Base-by-base conservation (phyloP, 2,113 vertebrate genomes). In the Plecturocebus donacophilus region DNA sequence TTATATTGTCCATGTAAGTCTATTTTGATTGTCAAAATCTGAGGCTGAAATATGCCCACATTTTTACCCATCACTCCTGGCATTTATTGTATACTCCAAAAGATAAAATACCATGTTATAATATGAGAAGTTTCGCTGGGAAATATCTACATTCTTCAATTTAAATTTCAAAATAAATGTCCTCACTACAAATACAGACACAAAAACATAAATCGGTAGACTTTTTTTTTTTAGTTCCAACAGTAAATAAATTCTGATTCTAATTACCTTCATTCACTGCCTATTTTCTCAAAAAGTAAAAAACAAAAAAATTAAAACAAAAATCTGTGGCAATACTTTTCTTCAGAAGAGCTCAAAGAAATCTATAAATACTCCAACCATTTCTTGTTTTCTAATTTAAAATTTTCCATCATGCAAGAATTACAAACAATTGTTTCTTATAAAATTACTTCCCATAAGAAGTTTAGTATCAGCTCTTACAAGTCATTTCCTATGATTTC, bases 361-460 rank as follows among this genome's bases (percentile, higher is more conserved):
- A 70, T 81, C 70, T 94, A 90, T 91, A 96, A 96, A 95, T 85
- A 92, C 2, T 77, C 25, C 75, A 87, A 58, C 27, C 49, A 70
- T 73, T 97, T 96, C 83, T 93, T 91, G 20, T 94, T 93, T 98
- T 96, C 97, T 97, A 95, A 95, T 96, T 98, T 96, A 91, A 97
- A 95, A 93, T 70, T 32, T 86, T 87, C 80, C 45, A 77, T 88
- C 91, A 87, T 42, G 45, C 25, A 80, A 92, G 70, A 91, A 32
- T 93, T 61, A 76, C 56, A 94, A 95, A 91, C 89, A 92, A 96
- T 98, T 91, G 85, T 97, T 97, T 97, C 85, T 83, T 92, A 71
- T 40, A 95, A 94, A 96, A 97, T 87, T 96, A 40, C 83, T 94
- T 96, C 85, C 87, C 94, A 83, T 96, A 90, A 20, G 91, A 94